These are phyloP conservation scores for Sternarchorhynchus goeldii DNA, from an alignment of 2,797 vertebrate species.

Conservation along the genomic window DNA sequence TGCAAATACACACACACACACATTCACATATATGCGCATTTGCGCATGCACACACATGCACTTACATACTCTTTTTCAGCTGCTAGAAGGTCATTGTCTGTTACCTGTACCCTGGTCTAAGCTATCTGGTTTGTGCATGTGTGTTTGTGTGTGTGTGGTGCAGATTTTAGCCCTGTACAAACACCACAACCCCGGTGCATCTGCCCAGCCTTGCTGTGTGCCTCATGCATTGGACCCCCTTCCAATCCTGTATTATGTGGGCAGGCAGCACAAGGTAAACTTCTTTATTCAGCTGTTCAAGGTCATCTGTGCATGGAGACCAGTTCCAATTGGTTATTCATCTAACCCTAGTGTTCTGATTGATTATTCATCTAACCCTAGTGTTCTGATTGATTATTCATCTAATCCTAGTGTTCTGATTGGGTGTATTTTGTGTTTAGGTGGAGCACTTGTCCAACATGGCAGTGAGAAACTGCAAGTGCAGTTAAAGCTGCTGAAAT, in stretches of 20 bases:
- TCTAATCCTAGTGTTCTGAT: neutral
- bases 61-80: too few relatives aligned
- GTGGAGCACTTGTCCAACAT: constrained; percentile 93
- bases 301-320: neutral
- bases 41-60: too few relatives aligned
- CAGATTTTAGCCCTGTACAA: constrained; percentile 91
- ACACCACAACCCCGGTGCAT: constrained; percentile 91
- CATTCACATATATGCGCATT: too few relatives aligned
- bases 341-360: too few relatives aligned
- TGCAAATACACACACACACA: too few relatives aligned
- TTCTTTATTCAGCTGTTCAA: neutral
- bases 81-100: too few relatives aligned
- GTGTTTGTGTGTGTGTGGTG: constrained; percentile 7
- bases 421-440: constrained; percentile 63
- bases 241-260: constrained; percentile 89
- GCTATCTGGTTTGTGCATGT: too few relatives aligned
- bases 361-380: too few relatives aligned
- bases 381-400: too few relatives aligned
- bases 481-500: constrained; percentile 77
- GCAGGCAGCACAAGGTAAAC: constrained; percentile 81
- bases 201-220: constrained; percentile 89
- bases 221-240: constrained; percentile 84
- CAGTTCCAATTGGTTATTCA: too few relatives aligned
- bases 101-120: too few relatives aligned
- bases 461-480: constrained; percentile 89